A percentile compares a stretch with the other conserved stretches of the same genome.
Evolutionary conservation across 2,113 vertebrate genomes (phyloP).

Genomic region (Pithys albifrons): DNA sequence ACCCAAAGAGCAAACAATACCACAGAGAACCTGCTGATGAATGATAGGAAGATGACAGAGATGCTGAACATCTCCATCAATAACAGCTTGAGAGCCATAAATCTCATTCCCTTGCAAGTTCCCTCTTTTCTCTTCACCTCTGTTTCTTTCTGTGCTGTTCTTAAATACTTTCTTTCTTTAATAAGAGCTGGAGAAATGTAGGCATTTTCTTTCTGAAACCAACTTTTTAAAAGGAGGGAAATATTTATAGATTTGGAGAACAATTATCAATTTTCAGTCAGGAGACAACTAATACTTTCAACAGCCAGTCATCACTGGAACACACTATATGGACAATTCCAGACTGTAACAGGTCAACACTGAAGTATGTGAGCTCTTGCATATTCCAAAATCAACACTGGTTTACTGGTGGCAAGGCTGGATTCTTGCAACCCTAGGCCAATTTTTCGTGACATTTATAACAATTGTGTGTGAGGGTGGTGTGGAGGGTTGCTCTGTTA

Average conservation of each 20-base stretch:
- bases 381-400: neutral
- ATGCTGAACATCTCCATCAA: neutral
- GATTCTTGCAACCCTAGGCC: accelerated
- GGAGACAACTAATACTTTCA: neutral
- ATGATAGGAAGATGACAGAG: neutral
- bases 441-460: accelerated
- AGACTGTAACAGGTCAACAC: neutral
- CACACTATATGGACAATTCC: accelerated
- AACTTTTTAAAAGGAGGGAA: neutral
- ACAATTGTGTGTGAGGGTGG: accelerated
- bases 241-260: neutral
- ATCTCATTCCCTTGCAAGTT: neutral
- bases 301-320: neutral
- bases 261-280: neutral
- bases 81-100: neutral
- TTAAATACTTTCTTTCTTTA: neutral
- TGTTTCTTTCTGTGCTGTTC: neutral
- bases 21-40: neutral
- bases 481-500: neutral
- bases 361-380: neutral
- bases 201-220: neutral
- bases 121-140: neutral
- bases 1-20: neutral
- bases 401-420: neutral
- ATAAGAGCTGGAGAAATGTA: neutral